phyloP scores from a whole-genome alignment of 1,140 invertebrate species.

The Lasaia peninsularis region DNA sequence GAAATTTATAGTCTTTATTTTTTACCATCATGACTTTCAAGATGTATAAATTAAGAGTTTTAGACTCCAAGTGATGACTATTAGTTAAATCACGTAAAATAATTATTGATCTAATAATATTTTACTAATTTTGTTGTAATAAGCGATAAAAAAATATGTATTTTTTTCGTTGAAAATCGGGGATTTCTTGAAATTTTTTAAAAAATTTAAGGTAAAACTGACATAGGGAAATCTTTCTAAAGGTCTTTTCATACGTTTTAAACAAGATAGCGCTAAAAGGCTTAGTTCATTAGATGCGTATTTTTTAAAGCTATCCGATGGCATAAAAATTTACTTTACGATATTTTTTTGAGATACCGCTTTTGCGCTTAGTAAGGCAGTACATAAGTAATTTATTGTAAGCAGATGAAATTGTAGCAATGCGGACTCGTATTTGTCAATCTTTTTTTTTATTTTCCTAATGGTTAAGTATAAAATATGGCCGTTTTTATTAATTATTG shows the following conservation, averaged over 20 bases:
- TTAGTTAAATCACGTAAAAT: slow-evolving; percentile 14
- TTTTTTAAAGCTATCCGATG: slow-evolving; percentile 16
- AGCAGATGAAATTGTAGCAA: background rate
- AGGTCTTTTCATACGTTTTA: background rate
- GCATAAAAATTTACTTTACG: slow-evolving; percentile 12
- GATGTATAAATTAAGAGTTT: slow-evolving; percentile 12
- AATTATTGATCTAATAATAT: slow-evolving; percentile 16
- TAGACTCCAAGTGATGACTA: slow-evolving; percentile 11
- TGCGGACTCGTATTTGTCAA: background rate
- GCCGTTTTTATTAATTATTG: background rate
- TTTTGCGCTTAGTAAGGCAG: background rate
- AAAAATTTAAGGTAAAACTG: slow-evolving; percentile 7
- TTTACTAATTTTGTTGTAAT: slow-evolving; percentile 14
- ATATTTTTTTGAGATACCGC: slow-evolving; percentile 9
- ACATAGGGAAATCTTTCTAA: background rate
- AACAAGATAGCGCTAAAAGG: slow-evolving; percentile 8
- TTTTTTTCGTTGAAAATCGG: slow-evolving; percentile 7
- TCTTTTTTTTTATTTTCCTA: background rate
- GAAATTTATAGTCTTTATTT: slow-evolving; percentile 16
- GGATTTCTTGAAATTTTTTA: slow-evolving; percentile 15
- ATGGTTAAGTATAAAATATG: background rate
- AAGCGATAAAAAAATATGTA: slow-evolving; percentile 11
- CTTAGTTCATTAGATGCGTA: slow-evolving; percentile 12
- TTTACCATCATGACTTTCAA: slow-evolving; percentile 15
- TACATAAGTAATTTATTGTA: background rate